Base-by-base conservation (phyloP, 1,140 invertebrate species). In the Zaprionus ornatus region DNA sequence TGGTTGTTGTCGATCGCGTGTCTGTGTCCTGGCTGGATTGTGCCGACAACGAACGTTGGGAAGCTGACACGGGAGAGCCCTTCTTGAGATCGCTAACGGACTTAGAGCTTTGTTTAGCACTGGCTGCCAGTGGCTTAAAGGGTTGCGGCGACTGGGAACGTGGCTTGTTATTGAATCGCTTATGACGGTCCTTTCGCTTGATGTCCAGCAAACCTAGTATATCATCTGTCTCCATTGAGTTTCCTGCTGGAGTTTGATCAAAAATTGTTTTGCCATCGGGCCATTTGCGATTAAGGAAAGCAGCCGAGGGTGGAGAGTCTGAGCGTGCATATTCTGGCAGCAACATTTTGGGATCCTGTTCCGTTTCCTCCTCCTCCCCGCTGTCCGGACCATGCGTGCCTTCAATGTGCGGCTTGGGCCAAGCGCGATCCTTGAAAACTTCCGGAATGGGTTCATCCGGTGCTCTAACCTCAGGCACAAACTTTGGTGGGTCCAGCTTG, bases 211-310 rank as follows among this genome's bases (percentile, higher is more conserved):
- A 37, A 0, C 67, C 57, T 0, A 85, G 64, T 2, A 90, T 56
- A 59, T 85, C 85, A 5, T 81, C 71, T 9, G 68, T 42, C 15
- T 90, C 79, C 3, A 74, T 2, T 0, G 74, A 64, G 4, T 77
- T 79, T 0, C 32, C 7, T 10, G 48, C n/a, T 15, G 64, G 32
- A 1, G 25, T 27, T 35, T 70, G 52, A 2, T 80, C 78, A 5
- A 91, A 91, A 3, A 77, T 59, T 0, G 91, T 92, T 42, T 86
- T 86, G 3, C 90, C 90, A 69, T 91, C 90, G 6, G 91, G 91
- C 91, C 91, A 91, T 50, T 91, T 72, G 9, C 91, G 86, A 57
- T 91, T 92, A 12, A 74, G 75, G 19, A 91, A 90, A 1, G 87
- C 77, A 19, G 77, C 77, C 40, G 80, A 70, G 0, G 81, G 79